Base-by-base conservation (phyloP, 2,113 vertebrate genomes). In the Seriola rivoliana region DNA sequence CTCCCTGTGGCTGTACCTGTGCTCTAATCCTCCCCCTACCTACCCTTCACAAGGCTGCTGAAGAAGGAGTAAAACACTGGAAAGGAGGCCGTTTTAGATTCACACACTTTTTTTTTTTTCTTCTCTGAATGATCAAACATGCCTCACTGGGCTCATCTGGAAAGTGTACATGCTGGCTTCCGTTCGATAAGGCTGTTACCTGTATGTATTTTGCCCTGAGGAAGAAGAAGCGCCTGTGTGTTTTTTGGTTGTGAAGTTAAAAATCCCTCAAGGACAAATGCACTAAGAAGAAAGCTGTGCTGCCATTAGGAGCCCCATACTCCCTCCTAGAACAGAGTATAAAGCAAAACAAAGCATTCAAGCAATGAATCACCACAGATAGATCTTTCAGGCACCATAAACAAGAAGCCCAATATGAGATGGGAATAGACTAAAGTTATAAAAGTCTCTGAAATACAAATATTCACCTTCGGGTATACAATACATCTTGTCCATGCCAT, bases 201-300 rank as follows among this genome's bases (percentile, higher is more conserved):
- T 92, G 90, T 86, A 60, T 40, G 75, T 71, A 64, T 90, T 89
- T 92, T 60, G 69, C 85, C 85, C 87, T 68, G 55, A 89, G 84
- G 90, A 92, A 85, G 85, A 85, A 82, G 57, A 89, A 83, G 75
- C 57, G 48, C 44, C 14, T 81, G 84, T 91, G 82, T 87, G 40
- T 81, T 87, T 88, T 83, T 85, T 71, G 44, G 71, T 84, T 90
- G 84, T 87, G 84, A 93, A 90, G 89, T 89, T 91, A 89, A 91
- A 90, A 89, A 86, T 85, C 90, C 91, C 90, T 92, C 78, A 93
- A 93, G 91, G 93, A 94, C 91, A 93, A 93, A 92, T 85, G 79
- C 82, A 65, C 85, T 70, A 80, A 71, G 81, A 87, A 90, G 80
- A 88, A 92, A 89, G 78, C 80, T 78, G 69, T 64, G 62, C 86